Conservation (phyloP, 1,140 invertebrate genomes). For the Parasteatoda tepidariorum region DNA sequence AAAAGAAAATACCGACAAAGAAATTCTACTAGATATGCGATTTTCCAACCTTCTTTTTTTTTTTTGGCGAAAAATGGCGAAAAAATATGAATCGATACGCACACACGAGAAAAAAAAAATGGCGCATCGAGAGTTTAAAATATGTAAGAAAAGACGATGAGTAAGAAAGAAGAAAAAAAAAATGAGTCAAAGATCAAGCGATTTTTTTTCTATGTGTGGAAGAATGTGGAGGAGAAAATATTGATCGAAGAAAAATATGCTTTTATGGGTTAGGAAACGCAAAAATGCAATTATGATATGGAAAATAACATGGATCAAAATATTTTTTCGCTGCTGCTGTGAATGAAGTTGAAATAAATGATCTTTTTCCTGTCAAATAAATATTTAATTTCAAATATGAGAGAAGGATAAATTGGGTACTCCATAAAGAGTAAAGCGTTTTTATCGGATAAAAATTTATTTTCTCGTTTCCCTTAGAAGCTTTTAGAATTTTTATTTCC, state of each 20-base stretch:
- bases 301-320: too few relatives aligned
- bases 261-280: slow-evolving; percentile 11
- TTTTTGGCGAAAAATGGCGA: not conserved
- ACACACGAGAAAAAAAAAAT: slow-evolving; percentile 3
- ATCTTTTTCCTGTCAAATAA: slow-evolving; percentile 12
- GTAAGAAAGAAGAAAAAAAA: not conserved
- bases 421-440: not conserved
- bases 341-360: slow-evolving; percentile 10
- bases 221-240: not conserved
- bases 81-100: not conserved
- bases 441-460: slow-evolving; percentile 13
- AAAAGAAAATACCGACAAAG: slow-evolving; percentile 39
- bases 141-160: slow-evolving; percentile 30
- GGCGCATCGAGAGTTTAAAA: slow-evolving; percentile 34
- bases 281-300: slow-evolving; percentile 35
- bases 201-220: slow-evolving; percentile 2
- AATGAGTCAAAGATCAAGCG: slow-evolving; percentile 40
- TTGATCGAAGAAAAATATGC: slow-evolving; percentile 7
- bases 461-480: too few relatives aligned
- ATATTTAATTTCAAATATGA: slow-evolving; percentile 6
- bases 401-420: not conserved
- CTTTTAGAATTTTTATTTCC: too few relatives aligned
- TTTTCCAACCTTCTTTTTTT: not conserved
- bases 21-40: slow-evolving; percentile 38
- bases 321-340: not conserved